Conservation (phyloP, 2,113 vertebrate genomes). For the Pogona vitticeps region DNA sequence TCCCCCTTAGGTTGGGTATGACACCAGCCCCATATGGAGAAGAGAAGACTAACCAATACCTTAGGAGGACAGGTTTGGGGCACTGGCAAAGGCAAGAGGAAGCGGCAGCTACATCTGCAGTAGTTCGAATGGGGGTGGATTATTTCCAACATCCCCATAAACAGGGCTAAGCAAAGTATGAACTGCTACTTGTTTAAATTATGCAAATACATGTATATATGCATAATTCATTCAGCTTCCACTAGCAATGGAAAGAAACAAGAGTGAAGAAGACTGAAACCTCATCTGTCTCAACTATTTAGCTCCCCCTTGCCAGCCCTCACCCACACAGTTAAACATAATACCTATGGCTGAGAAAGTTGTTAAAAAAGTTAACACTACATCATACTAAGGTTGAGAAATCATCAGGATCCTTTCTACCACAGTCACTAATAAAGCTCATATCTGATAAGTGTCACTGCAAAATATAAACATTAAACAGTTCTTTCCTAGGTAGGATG, state of each 20-base stretch:
- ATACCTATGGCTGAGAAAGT: neutral
- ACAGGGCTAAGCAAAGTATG: neutral
- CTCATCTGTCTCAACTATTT: neutral
- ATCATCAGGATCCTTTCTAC: neutral
- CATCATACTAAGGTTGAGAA: neutral
- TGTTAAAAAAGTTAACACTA: neutral
- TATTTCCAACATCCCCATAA: conserved; percentile 18
- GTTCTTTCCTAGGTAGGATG: neutral
- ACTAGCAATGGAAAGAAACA: neutral
- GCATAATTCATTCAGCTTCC: neutral
- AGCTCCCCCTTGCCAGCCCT: neutral
- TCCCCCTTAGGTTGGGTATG: neutral
- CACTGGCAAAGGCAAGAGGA: neutral
- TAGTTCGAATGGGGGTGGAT: neutral
- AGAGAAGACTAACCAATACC: neutral
- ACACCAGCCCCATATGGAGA: conserved; percentile 10
- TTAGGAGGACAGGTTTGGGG: neutral
- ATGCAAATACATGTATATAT: neutral
- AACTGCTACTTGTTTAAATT: neutral
- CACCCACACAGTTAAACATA: neutral
- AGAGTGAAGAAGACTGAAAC: too few relatives aligned
- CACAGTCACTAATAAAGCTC: neutral
- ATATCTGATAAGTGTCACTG: neutral
- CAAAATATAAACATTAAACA: neutral
- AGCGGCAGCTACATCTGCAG: neutral